A percentile compares a stretch with the other conserved stretches of the same genome.
Conservation (phyloP, 2,113 vertebrate genomes). For the Piprites chloris region DNA sequence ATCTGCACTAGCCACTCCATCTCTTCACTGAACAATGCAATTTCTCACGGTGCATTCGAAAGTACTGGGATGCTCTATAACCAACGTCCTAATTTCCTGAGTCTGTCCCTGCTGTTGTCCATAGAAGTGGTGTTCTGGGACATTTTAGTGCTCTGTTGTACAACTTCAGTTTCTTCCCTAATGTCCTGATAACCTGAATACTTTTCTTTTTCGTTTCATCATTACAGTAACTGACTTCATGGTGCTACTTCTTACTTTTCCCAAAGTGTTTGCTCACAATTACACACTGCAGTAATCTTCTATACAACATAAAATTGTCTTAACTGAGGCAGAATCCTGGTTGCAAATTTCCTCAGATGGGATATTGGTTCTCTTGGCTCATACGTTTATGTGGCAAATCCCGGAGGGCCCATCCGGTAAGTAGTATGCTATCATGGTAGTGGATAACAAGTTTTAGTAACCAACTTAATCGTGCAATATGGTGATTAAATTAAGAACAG, state of each 20-base stretch:
- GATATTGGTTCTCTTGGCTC: background rate
- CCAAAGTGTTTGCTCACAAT: background rate
- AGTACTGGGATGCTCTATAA: background rate
- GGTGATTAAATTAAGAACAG: background rate
- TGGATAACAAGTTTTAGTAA: background rate
- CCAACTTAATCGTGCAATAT: background rate
- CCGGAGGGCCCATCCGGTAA: background rate
- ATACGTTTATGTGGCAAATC: background rate
- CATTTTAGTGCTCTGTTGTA: background rate
- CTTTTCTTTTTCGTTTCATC: background rate
- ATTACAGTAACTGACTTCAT: background rate
- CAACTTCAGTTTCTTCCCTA: background rate
- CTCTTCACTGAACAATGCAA: background rate
- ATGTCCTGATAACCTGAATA: background rate
- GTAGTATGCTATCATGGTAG: background rate
- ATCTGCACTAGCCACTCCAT: background rate
- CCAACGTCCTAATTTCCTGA: background rate
- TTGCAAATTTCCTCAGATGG: background rate
- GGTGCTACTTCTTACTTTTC: background rate
- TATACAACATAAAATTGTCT: background rate
- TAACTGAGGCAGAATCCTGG: background rate
- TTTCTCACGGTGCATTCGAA: background rate
- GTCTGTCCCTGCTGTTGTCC: background rate
- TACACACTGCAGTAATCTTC: background rate
- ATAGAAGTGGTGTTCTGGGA: background rate